A percentile compares a stretch with the other conserved stretches of the same genome.
These are phyloP conservation scores for Scomber scombrus DNA, from an alignment of 2,113 vertebrate species.

Conservation along the genomic window DNA sequence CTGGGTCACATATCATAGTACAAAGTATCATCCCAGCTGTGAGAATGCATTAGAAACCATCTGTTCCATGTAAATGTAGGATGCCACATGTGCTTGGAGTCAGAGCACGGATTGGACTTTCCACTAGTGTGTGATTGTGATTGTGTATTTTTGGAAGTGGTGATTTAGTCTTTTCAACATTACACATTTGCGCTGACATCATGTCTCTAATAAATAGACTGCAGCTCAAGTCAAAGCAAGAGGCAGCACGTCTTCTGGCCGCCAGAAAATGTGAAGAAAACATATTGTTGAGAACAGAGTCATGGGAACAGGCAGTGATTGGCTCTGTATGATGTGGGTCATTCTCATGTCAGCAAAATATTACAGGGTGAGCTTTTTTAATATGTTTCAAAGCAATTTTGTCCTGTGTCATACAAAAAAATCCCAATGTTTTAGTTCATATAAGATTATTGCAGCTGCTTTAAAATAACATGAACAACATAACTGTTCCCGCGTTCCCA, in stretches of 20 bases:
- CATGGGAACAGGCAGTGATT: constrained; percentile 27
- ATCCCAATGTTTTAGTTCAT: too few species aligned
- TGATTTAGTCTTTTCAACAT: constrained; percentile 38
- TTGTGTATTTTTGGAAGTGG: background rate
- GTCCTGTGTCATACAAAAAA: too few species aligned
- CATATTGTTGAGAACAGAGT: constrained; percentile 62
- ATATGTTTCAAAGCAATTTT: too few species aligned
- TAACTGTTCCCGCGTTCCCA: too few species aligned
- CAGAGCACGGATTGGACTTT: background rate
- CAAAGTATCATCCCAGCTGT: too few species aligned
- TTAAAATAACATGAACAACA: too few species aligned
- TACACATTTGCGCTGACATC: constrained; percentile 23
- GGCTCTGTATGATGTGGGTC: constrained; percentile 33
- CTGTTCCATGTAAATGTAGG: background rate
- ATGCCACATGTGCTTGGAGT: background rate
- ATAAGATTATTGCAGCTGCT: too few species aligned
- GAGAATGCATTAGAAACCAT: background rate
- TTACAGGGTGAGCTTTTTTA: too few species aligned
- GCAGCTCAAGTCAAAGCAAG: constrained; percentile 28
- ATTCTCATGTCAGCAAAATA: constrained; percentile 18
- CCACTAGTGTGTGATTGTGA: background rate
- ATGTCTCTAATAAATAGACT: constrained; percentile 13
- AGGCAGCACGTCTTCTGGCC: constrained; percentile 9
- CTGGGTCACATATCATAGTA: too few species aligned
- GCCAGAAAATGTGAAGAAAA: constrained; percentile 43